Evolutionary conservation across 2,797 vertebrate genomes (phyloP).

Genomic region (Discoglossus pictus): DNA sequence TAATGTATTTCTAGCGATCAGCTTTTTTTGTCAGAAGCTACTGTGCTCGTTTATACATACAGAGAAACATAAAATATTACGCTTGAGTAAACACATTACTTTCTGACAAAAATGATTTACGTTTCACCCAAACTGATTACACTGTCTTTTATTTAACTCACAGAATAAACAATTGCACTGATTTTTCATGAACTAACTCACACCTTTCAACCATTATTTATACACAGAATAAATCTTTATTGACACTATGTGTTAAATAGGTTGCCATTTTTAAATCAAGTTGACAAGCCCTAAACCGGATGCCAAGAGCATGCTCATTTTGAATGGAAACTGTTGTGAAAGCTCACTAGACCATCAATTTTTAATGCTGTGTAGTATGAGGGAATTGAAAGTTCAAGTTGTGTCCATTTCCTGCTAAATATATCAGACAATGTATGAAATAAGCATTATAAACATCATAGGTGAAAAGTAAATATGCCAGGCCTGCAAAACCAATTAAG

Average conservation of each 20-base stretch:
- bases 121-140: constrained; percentile 14
- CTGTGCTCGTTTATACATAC: constrained; percentile 3
- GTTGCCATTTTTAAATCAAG: constrained; percentile 58
- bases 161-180: neutral
- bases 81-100: constrained; percentile 1
- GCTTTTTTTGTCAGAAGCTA: constrained; percentile 23
- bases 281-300: constrained; percentile 40
- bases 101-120: constrained; percentile 32
- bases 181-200: constrained; percentile 9
- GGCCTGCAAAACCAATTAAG: neutral
- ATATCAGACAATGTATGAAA: constrained; percentile 25
- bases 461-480: constrained; percentile 25
- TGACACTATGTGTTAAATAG: constrained; percentile 43
- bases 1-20: constrained; percentile 3
- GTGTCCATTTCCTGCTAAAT: constrained; percentile 45
- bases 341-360: constrained; percentile 60
- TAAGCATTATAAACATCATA: constrained; percentile 13
- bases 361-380: constrained; percentile 34
- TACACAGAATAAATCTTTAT: constrained; percentile 46
- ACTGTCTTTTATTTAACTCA: neutral
- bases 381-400: constrained; percentile 29
- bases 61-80: constrained; percentile 17
- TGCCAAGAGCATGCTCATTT: constrained; percentile 54
- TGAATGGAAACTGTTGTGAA: constrained; percentile 54
- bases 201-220: constrained; percentile 41